A percentile compares a stretch with the other conserved stretches of the same genome.
Evolutionary conservation across 2,888 invertebrate genomes (phyloP).

Genomic region (Tinea trinotella): DNA sequence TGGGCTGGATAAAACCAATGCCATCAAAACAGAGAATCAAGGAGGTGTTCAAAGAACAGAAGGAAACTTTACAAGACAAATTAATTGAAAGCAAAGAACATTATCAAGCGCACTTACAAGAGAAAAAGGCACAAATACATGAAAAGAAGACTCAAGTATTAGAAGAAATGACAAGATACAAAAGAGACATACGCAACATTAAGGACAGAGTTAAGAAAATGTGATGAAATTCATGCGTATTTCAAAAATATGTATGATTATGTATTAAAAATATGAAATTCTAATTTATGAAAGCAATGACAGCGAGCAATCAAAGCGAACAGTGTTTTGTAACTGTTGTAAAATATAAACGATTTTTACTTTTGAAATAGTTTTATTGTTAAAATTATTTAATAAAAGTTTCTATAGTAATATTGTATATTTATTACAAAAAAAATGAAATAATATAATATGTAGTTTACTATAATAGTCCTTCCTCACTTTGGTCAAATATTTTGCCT

Average conservation of each 20-base stretch:
- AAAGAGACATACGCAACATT: conserved; percentile 58
- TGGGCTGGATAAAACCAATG: conserved; percentile 89
- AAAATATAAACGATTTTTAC: conserved; percentile 10
- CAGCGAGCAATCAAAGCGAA: not conserved
- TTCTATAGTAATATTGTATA: conserved; percentile 18
- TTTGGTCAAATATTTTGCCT: too few relatives aligned
- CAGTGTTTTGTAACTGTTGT: not conserved
- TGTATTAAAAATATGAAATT: conserved; percentile 5
- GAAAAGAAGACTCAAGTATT: conserved; percentile 51
- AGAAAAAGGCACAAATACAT: conserved; percentile 36
- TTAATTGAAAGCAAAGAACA: conserved; percentile 70
- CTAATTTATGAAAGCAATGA: conserved; percentile 4
- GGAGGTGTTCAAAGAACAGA: conserved; percentile 74
- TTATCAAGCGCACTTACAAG: conserved; percentile 54
- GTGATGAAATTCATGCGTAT: conserved; percentile 25
- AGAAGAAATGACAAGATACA: conserved; percentile 65
- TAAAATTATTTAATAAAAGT: conserved; percentile 32
- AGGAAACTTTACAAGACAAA: conserved; percentile 73
- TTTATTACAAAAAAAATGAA: not conserved
- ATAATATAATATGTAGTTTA: too few relatives aligned
- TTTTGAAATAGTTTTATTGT: conserved; percentile 23
- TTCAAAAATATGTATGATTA: not conserved
- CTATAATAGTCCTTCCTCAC: too few relatives aligned
- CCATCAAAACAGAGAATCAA: conserved; percentile 76
- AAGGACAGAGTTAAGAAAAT: conserved; percentile 62